These are phyloP conservation scores for Drosophila carrolli DNA, from an alignment of 1,140 invertebrate species.

Conservation along the genomic window DNA sequence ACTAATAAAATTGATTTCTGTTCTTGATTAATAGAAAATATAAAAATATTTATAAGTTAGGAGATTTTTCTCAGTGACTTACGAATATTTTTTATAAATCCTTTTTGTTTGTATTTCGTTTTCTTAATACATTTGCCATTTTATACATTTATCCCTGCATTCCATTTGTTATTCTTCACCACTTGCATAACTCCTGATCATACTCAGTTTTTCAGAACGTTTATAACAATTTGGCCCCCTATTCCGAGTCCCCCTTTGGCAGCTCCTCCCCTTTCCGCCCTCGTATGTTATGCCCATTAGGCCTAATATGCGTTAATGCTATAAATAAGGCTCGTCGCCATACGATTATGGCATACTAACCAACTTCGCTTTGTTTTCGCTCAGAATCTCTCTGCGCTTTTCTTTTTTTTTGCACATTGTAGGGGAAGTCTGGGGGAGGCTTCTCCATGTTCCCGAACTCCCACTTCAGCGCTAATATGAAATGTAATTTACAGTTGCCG, in stretches of 20 bases:
- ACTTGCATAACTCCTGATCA: conserved; percentile 59
- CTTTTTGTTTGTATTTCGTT: too few species aligned
- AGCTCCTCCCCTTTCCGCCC: not conserved
- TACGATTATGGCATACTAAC: conserved; percentile 82
- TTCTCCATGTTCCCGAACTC: not conserved
- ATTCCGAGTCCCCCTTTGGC: not conserved
- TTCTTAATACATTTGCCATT: not conserved
- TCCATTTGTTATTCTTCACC: not conserved
- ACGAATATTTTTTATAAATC: too few species aligned
- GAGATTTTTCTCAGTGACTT: too few species aligned
- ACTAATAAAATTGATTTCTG: not conserved
- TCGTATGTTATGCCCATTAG: conserved; percentile 78
- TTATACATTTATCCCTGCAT: not conserved
- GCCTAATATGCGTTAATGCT: conserved; percentile 81
- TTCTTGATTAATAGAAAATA: too few species aligned
- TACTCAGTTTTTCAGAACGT: conserved; percentile 31
- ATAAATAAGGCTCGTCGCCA: conserved; percentile 77
- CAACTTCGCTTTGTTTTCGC: conserved; percentile 59
- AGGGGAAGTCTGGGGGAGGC: conserved; percentile 8
- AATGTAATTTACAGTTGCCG: conserved; percentile 77
- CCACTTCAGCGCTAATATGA: conserved; percentile 46
- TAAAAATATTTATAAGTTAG: too few species aligned
- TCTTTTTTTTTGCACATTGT: conserved; percentile 24
- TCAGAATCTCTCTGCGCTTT: not conserved
- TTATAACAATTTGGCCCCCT: conserved; percentile 58